Percentiles rank a stretch among this genome's conserved stretches.
phyloP scores from a whole-genome alignment of 2,888 invertebrate genomes.

The Lathronympha strigana region DNA sequence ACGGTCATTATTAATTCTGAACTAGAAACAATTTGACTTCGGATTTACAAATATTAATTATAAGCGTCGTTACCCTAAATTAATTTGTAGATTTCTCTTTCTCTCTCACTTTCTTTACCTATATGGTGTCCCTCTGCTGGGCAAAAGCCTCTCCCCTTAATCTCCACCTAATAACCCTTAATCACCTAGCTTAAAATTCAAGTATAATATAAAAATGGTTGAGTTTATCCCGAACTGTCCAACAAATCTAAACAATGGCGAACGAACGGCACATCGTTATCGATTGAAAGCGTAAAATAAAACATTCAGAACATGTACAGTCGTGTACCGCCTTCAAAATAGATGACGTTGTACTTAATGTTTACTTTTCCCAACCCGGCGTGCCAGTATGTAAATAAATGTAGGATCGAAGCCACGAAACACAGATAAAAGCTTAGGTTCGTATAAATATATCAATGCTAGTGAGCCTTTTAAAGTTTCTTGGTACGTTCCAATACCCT shows the following conservation, averaged over 20 bases:
- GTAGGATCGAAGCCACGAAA: neutral
- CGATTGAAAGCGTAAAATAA: slow-evolving; percentile 19
- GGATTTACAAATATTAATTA: too few relatives aligned
- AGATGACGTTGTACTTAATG: neutral
- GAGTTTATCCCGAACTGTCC: neutral
- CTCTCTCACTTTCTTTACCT: too few relatives aligned
- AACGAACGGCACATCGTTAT: slow-evolving; percentile 1
- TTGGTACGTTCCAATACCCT: neutral
- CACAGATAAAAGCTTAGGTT: neutral
- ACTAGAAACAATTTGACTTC: too few relatives aligned
- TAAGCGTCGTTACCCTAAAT: too few relatives aligned
- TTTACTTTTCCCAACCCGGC: slow-evolving; percentile 3
- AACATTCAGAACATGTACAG: slow-evolving; percentile 15
- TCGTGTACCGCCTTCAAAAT: slow-evolving; percentile 5
- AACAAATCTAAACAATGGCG: slow-evolving; percentile 6
- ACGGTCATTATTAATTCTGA: too few relatives aligned
- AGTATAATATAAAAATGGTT: too few relatives aligned
- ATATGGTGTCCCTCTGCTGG: too few relatives aligned
- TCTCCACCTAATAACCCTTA: too few relatives aligned
- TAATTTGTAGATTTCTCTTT: too few relatives aligned
- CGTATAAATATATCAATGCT: neutral
- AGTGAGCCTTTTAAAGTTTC: neutral
- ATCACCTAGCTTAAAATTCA: too few relatives aligned
- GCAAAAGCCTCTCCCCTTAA: too few relatives aligned
- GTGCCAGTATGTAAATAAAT: neutral